Evolutionary conservation across 2,888 invertebrate species (phyloP), one percentile per base, ranked within the genome.

Genomic region (Drosophila mimica): DNA sequence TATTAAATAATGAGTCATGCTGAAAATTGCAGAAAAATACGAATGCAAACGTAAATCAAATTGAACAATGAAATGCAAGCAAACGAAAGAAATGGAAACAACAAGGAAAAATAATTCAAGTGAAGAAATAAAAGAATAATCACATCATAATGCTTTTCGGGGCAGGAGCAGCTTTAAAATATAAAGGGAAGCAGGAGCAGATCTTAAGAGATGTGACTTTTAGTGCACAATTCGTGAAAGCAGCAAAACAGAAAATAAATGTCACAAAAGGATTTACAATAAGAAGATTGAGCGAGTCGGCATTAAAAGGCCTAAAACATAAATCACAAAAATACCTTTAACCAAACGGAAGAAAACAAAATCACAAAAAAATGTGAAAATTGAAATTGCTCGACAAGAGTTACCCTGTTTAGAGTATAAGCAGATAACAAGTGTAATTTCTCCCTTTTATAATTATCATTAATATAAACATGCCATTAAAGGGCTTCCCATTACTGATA

Each of bases 311-410:
- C 59, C 75, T 59, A 46, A 13, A 20, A 58, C 64, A 80, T 79
- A 78, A 79, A 80, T 78, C 80, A 78, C 48, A n/a, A 7, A 46
- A 25, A 8, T 62, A 51, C 64, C 80, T 72, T 78, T 76, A 57
- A 56, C 5, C 11, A 46, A 31, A 34, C 33, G 13, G 38, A 74
- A 40, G n/a, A 31, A 48, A 36, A 31, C 1, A 28, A 57, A 46
- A 13, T 15, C 15, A n/a, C 38, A 5, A 30, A 28, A 28, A 9
- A 36, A 13, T 43, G 43, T 8, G n/a, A 7, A 3, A 15, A 9
- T 3, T 3, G 4, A 40, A 11, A 40, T 11, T n/a, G 11, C 4
- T 15, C 15, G 36, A 67, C 60, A 48, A 11, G 0, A 30, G 13
- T 52, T 61, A 75, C 62, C 36, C 57, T 40, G n/a, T 28, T n/a